Base-by-base conservation (phyloP, 1,140 invertebrate species). In the Papilio polytes region DNA sequence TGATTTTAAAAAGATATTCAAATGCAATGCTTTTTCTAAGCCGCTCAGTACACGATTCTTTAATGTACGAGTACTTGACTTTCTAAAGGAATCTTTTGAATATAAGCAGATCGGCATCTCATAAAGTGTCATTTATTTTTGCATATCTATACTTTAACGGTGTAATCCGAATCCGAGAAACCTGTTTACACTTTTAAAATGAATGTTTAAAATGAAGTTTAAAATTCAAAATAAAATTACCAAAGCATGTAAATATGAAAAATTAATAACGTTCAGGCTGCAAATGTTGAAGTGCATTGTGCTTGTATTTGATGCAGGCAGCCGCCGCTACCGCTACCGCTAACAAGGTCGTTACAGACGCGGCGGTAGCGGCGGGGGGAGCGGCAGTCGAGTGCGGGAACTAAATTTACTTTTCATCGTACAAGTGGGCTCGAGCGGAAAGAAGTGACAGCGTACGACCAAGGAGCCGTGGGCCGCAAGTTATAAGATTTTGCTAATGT, bases 381-480 rank as follows among this genome's bases (percentile, higher is more conserved):
- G 53, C 53, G 20, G 46, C 13, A 74, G 46, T 46, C 72, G 73
- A 48, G 73, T 48, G 73, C 44, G 73, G 73, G 73, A 74, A 74
- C 46, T 48, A 26, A 74, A 74, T 74, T 74, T 74, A 51, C 20
- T 48, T 74, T 74, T 51, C 73, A 12, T 26, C n/a, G 46, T 20
- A 74, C 73, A 36, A 74, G 44, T 2, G 20, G 73, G n/a, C 73
- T 74, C 46, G 46, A 51, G 73, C 73, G 46, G 41, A 26, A 74
- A 74, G 20, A 74, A 74, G 44, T 74, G 73, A 74, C 73, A 74
- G 73, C 22, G 44, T 51, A 74, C 73, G 73, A 44, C 41, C 73
- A 22, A 74, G 73, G 10, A 22, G 8, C 10, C 41, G 10, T 10
- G n/a, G 22, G 73, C n/a, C 46, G 3, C 46, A 74, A 51, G 20